phyloP scores from a whole-genome alignment of 2,888 invertebrate species.

The Bugulina stolonifera region DNA sequence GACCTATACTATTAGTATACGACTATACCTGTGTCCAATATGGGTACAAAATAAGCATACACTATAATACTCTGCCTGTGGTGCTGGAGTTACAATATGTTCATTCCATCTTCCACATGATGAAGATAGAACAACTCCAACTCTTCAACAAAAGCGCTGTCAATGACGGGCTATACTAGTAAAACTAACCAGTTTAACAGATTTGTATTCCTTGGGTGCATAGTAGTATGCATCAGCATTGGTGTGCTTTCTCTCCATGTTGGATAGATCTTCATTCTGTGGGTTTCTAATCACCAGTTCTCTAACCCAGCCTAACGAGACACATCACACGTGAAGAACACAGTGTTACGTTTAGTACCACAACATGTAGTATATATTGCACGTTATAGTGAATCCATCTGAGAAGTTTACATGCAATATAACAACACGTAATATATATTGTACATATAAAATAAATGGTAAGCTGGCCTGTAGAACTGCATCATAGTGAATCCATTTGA shows the following conservation, averaged over 20 bases:
- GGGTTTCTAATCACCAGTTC: conserved; percentile 20
- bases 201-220: background rate
- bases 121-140: background rate
- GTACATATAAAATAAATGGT: too few relatives aligned
- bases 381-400: background rate
- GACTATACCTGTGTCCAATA: too few relatives aligned
- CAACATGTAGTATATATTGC: background rate
- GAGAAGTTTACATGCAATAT: background rate
- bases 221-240: conserved; percentile 13
- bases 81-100: too few relatives aligned
- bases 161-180: too few relatives aligned
- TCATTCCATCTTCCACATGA: too few relatives aligned
- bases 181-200: conserved; percentile 16
- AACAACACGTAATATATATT: background rate
- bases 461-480: too few relatives aligned
- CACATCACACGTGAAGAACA: background rate
- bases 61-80: too few relatives aligned
- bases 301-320: conserved; percentile 19
- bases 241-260: conserved; percentile 11
- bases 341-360: too few relatives aligned
- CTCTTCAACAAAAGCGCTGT: background rate
- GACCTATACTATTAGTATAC: too few relatives aligned
- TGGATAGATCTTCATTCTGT: background rate
- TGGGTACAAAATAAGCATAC: too few relatives aligned
- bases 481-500: too few relatives aligned